phyloP scores from a whole-genome alignment of 37 sponge, comb jelly and placozoan genomes.

The Lycopodina hypogea region DNA sequence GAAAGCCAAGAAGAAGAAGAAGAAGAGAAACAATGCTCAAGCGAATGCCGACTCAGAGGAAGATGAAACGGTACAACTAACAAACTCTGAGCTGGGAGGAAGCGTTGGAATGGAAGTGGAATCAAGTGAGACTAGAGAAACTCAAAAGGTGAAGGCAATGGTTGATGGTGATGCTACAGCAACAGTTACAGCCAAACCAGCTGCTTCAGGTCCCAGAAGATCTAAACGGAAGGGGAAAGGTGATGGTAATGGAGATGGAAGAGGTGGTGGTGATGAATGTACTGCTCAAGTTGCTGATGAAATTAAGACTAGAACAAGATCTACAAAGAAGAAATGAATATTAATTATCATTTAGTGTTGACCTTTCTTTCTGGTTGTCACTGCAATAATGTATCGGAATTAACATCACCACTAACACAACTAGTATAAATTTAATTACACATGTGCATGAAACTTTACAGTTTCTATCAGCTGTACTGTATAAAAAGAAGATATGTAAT shows the following conservation, averaged over 20 bases:
- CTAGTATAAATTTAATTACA: too few relatives aligned
- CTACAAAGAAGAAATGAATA: not conserved
- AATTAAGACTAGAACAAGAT: not conserved
- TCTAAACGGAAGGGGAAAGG: not conserved
- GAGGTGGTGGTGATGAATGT: not conserved
- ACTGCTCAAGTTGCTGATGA: not conserved
- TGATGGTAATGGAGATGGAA: not conserved
- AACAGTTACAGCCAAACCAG: not conserved
- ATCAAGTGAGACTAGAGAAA: not conserved
- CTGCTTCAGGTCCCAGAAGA: not conserved
- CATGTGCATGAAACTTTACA: too few relatives aligned
- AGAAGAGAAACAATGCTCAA: not conserved
- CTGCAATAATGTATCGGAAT: too few relatives aligned
- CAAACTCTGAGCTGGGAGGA: slow-evolving; percentile 17
- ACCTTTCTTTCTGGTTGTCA: not conserved
- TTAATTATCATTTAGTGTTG: not conserved
- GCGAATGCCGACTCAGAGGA: slow-evolving; percentile 27
- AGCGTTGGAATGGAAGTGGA: not conserved
- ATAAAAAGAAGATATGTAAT: too few relatives aligned
- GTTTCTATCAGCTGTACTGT: too few relatives aligned
- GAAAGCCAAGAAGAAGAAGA: not conserved
- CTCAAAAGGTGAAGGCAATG: not conserved
- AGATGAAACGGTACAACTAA: slow-evolving; percentile 42
- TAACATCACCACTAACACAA: too few relatives aligned
- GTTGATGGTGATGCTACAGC: not conserved